Base-by-base conservation (phyloP, 2,113 vertebrate genomes). In the Turnix velox region DNA sequence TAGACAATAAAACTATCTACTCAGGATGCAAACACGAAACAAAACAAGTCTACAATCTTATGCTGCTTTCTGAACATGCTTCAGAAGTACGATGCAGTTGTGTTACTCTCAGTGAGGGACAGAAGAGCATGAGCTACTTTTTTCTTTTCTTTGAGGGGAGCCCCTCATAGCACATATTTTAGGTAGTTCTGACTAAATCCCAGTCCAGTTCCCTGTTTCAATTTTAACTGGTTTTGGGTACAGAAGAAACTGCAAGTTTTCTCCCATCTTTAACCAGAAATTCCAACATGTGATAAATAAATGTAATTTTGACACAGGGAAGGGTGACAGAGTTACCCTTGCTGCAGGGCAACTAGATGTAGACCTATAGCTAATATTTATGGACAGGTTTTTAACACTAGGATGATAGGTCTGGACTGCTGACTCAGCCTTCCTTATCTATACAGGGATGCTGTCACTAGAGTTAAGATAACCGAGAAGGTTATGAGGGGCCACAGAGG, bases 361-460 rank as follows among this genome's bases (percentile, higher is more conserved):
- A 46, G 31, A 9, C 39, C 37, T 52, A 23, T 28, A 71, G n/a
- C 28, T 63, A 58, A 45, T 43, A 48, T 49, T 93, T 61, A 65
- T 37, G 46, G 79, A 6, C 66, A 66, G 9, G 31, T 71, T 84
- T 87, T 75, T 71, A 43, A 33, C 19, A 40, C 67, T 66, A 14
- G 17, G 33, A 35, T 73, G 49, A 58, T 7, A 58, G 71, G 48
- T 52, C 30, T 37, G 63, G 76, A 52, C 66, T 93, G 93, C 93
- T 97, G 96, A 96, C 79, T 97, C 96, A 97, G 87, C 51, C 63
- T 67, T 86, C 54, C 16, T 37, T 52, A 5, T 2, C 25, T 27
- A 10, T 33, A 49, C 1, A 55, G 39, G 28, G 86, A 85, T 78
- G 84, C 63, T 90, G 42, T 25, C 12, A 3, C 48, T 76, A 51